A percentile compares a stretch with the other conserved stretches of the same genome.
These are phyloP conservation scores for Rhincodon typus DNA, from an alignment of 2,797 vertebrate genomes.

Conservation along the genomic window DNA sequence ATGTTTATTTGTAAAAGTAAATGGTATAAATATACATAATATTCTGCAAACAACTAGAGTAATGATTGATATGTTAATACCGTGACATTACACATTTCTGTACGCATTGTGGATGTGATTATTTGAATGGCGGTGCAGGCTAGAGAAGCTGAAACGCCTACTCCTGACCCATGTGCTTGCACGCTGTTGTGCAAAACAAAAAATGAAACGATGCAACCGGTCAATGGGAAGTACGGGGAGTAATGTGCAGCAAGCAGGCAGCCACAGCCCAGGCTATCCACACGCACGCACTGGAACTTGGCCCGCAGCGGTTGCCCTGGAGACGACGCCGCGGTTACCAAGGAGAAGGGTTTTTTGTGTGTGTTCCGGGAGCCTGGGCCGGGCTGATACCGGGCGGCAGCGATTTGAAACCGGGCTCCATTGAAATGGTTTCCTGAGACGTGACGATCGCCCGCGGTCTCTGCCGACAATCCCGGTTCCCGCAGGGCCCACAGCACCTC, in stretches of 20 bases:
- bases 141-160: too few relatives aligned
- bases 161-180: too few relatives aligned
- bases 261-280: neutral
- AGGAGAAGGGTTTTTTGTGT: neutral
- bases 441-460: neutral
- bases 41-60: neutral
- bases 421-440: neutral
- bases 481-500: neutral
- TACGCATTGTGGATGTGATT: neutral
- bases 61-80: neutral
- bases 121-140: too few relatives aligned
- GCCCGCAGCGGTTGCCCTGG: neutral
- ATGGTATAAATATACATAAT: neutral
- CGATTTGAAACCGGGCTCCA: neutral
- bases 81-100: neutral
- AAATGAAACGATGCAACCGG: neutral
- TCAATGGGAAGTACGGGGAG: too few relatives aligned
- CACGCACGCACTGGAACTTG: neutral
- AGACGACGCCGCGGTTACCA: slow-evolving; percentile 5
- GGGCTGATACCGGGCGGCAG: neutral
- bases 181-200: neutral
- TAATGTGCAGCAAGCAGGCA: too few relatives aligned
- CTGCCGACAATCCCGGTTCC: neutral
- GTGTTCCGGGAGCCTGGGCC: neutral
- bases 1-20: neutral